Conservation (phyloP, 1,140 invertebrate species). For the Homarus americanus region DNA sequence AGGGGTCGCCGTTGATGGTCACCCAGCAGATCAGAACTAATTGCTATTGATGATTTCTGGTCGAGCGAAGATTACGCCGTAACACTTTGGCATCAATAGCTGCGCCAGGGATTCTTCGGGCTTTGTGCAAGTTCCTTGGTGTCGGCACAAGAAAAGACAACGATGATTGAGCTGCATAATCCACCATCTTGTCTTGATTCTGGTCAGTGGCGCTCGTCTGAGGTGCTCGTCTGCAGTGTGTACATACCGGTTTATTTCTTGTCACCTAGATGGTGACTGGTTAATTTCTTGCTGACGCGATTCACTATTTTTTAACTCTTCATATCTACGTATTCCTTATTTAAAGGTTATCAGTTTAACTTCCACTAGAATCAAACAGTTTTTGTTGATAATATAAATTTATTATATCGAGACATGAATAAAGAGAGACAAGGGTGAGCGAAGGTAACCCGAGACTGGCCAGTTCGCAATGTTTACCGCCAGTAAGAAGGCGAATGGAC, state of each 20-base stretch:
- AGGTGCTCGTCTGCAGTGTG: background rate
- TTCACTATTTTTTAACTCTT: too few relatives aligned
- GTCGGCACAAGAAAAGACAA: background rate
- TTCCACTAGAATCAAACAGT: too few relatives aligned
- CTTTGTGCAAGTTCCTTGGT: conserved; percentile 25
- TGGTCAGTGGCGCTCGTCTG: background rate
- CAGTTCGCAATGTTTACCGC: conserved; percentile 18
- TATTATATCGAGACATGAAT: too few relatives aligned
- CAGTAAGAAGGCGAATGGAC: conserved; percentile 12
- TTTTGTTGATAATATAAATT: too few relatives aligned
- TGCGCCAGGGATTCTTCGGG: conserved; percentile 8
- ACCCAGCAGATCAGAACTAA: conserved; percentile 71
- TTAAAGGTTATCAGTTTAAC: too few relatives aligned
- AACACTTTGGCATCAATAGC: conserved; percentile 67
- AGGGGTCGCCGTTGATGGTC: conserved; percentile 55
- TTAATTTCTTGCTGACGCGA: background rate
- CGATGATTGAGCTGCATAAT: background rate
- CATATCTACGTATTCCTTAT: too few relatives aligned
- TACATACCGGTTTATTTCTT: background rate
- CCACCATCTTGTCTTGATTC: background rate
- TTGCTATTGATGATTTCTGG: conserved; percentile 73
- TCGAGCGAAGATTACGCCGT: conserved; percentile 67
- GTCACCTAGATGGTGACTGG: background rate
- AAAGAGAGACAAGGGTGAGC: conserved; percentile 32
- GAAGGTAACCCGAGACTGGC: conserved; percentile 29